Base-by-base conservation (phyloP, 1,140 invertebrate genomes). In the Euschistus heros region DNA sequence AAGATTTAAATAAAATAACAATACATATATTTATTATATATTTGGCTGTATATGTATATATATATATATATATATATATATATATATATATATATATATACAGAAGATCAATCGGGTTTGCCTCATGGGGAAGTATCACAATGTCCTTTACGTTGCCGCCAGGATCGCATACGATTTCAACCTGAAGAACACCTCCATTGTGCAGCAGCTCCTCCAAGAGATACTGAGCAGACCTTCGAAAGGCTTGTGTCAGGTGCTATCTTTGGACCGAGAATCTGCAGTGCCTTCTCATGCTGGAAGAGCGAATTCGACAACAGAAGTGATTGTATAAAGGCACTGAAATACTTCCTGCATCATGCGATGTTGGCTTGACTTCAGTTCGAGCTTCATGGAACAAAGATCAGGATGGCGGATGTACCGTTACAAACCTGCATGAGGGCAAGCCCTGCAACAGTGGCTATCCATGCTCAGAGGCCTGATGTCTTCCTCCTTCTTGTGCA, bases 251-350 rank as follows among this genome's bases (percentile, higher is more conserved):
- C 89, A 37, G 88, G 88, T 8, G 87, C 88, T 0, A 83, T 91
- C 66, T 87, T 90, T 69, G 88, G 88, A 1, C 83, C 82, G 30
- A 81, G 83, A 72, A 86, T 87, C 4, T 87, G 87, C 0, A 83
- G 88, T 69, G 86, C 89, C 67, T 77, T 91, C 61, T 86, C 86
- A 1, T 88, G 87, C 13, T 90, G 88, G 88, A 88, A 89, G 72
- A 88, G 87, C 65, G 88, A 91, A 73, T 91, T 89, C 72, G 79
- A 81, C 64, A 82, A 85, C 71, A 72, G 83, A 73, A 83, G 88
- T 70, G 88, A 91, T 70, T 88, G 88, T 71, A 74, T 87, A 0
- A 78, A 82, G 26, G 88, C 87, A 1, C 71, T 89, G 64, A 80
- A 86, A 13, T 91, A 86, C 73, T 91, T 87, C 74, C 71, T 90